These are phyloP conservation scores for Drosophila malerkotliana DNA, from an alignment of 1,140 invertebrate genomes.

Conservation along the genomic window DNA sequence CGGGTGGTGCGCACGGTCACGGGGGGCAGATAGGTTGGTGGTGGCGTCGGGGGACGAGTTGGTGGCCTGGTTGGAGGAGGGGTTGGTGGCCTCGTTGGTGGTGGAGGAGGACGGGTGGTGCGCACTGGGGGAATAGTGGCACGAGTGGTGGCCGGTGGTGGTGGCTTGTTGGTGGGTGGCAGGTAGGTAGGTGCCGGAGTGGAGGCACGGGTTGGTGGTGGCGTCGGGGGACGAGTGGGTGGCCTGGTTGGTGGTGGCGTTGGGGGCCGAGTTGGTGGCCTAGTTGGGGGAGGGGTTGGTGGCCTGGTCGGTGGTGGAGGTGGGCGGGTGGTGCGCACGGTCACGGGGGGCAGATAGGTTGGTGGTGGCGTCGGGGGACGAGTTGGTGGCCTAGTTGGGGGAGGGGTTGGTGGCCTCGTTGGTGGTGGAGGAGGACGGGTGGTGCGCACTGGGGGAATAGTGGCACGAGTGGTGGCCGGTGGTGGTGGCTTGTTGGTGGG, in stretches of 20 bases:
- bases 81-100: constrained; percentile 41
- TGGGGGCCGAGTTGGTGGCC: constrained; percentile 36
- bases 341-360: constrained; percentile 52
- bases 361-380: constrained; percentile 33
- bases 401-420: constrained; percentile 38
- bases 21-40: constrained; percentile 49
- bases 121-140: constrained; percentile 3
- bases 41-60: constrained; percentile 38
- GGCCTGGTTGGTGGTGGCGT: constrained; percentile 36
- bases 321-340: constrained; percentile 20
- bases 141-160: constrained; percentile 23
- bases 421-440: constrained; percentile 37
- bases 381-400: constrained; percentile 25
- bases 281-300: constrained; percentile 34
- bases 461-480: constrained; percentile 20
- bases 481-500: constrained; percentile 30
- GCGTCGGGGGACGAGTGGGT: constrained; percentile 12
- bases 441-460: constrained; percentile 32
- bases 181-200: constrained; percentile 46
- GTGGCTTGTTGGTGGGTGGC: constrained; percentile 42
- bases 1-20: constrained; percentile 19
- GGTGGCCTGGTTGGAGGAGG: constrained; percentile 31
- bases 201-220: constrained; percentile 23
- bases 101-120: constrained; percentile 31
- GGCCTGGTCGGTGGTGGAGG: constrained; percentile 16